These are phyloP conservation scores for Anniella stebbinsi DNA, from an alignment of 2,797 vertebrate species.

Conservation along the genomic window DNA sequence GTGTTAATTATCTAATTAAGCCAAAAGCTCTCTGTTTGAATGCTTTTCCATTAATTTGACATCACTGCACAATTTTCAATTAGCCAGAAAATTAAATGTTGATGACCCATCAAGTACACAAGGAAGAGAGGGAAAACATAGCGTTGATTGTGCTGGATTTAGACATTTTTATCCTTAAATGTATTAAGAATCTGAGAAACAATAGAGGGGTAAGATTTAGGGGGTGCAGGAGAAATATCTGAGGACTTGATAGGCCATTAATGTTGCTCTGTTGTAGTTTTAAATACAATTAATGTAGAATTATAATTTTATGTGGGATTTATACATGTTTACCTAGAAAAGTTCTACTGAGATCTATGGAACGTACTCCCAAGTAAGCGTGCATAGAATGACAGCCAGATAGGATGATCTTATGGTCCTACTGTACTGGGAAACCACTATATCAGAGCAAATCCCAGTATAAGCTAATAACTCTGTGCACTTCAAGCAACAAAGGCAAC, in stretches of 20 bases:
- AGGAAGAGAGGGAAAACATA: background rate
- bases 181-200: background rate
- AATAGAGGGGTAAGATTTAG: background rate
- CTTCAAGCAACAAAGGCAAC: background rate
- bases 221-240: background rate
- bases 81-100: slow-evolving; percentile 42
- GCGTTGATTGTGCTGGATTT: background rate
- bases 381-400: background rate
- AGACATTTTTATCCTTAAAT: slow-evolving; percentile 11
- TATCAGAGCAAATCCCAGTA: background rate
- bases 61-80: slow-evolving; percentile 28
- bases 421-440: too few relatives aligned
- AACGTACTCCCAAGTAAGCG: background rate
- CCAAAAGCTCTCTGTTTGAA: slow-evolving; percentile 27
- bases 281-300: background rate
- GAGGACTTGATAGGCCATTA: background rate
- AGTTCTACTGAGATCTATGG: background rate
- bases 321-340: background rate
- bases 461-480: background rate
- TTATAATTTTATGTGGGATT: background rate
- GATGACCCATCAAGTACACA: slow-evolving; percentile 24
- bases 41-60: slow-evolving; percentile 28
- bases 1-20: slow-evolving; percentile 43
- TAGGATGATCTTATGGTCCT: background rate
- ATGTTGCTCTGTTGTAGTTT: background rate